A percentile compares a stretch with the other conserved stretches of the same genome.
phyloP scores from a whole-genome alignment of 2,888 invertebrate genomes.

The Anoplius nigerrimus region DNA sequence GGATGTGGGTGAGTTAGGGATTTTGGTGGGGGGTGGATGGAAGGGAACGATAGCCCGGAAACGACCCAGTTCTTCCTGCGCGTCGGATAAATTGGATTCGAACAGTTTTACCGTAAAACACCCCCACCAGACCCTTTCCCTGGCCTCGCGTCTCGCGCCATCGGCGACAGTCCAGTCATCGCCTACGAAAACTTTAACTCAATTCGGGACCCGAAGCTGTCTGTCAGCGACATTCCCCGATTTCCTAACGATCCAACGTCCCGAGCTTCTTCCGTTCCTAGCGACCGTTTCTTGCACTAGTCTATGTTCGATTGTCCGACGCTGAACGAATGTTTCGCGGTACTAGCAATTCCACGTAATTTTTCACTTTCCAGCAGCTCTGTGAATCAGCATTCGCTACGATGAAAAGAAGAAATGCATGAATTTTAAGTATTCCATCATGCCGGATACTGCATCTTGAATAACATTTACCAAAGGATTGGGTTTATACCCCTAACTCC shows the following conservation, averaged over 20 bases:
- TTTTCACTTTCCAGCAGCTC: too few species aligned
- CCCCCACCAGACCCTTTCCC: slow-evolving; percentile 19
- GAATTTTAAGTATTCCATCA: too few species aligned
- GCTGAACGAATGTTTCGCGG: too few species aligned
- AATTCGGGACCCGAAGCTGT: slow-evolving; percentile 2
- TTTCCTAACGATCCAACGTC: neutral
- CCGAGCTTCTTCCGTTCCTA: neutral
- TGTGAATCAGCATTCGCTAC: too few species aligned
- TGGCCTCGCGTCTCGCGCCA: neutral
- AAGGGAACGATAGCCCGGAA: slow-evolving; percentile 55
- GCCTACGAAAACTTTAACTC: slow-evolving; percentile 47
- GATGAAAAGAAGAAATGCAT: too few species aligned
- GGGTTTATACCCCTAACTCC: too few species aligned
- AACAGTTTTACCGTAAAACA: slow-evolving; percentile 62
- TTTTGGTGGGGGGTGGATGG: slow-evolving; percentile 27
- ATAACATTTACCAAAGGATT: too few species aligned
- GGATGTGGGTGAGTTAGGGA: too few species aligned
- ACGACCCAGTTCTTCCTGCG: slow-evolving; percentile 59
- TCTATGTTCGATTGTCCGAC: neutral
- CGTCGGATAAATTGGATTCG: slow-evolving; percentile 62
- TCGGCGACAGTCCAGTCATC: slow-evolving; percentile 47
- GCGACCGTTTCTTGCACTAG: neutral
- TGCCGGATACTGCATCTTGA: too few species aligned
- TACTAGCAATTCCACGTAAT: too few species aligned
- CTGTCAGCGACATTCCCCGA: slow-evolving; percentile 1